Evolutionary conservation across 2,113 vertebrate species (phyloP), one percentile per base, ranked within the genome.

Genomic region (Struthidea cinerea): DNA sequence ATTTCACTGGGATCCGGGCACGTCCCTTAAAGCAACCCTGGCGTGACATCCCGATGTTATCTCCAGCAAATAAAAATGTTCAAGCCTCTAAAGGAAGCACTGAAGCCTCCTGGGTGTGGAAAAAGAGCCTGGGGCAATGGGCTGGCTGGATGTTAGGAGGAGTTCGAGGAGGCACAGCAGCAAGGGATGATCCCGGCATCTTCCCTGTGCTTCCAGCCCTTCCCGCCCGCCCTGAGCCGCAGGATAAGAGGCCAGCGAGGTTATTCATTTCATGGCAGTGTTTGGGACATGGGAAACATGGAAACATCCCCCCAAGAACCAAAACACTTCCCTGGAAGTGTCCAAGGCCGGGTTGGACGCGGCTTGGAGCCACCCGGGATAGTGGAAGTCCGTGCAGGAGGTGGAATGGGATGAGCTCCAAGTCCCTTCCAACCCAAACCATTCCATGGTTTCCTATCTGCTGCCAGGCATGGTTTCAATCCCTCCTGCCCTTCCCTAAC

Each of bases 51-150:
- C 42, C 1, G 10, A 4, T 4, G 15, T 16, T 13, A 2, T 6
- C 60, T 28, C 8, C 0, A 12, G 52, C 6, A 13, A 30, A 39
- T 24, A 2, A 16, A 75, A 47, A 17, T 0, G 4, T 6, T 3
- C 10, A 2, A 7, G 30, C 5, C 26, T 49, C 75, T 21, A 10
- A 28, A 78, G 21, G 60, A 57, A 35, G 60, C 6, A 6, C 1
- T 52, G 30, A 4, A 52, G 10, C 10, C 27, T 68, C 27, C n/a
- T 11, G 57, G 46, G 5, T 22, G 49, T 9, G 30, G 55, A 1
- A 20, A 35, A 47, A 13, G 23, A 46, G 10, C 42, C 57, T 12
- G 61, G 55, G 78, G 60, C 39, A 19, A 14, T 0, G 28, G 16
- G 9, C 37, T 11, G 47, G 47, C 11, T 59, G 57, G 41, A 1